Percentiles rank a stretch among this genome's conserved stretches.
These are phyloP conservation scores for Nomada ferruginata DNA, from an alignment of 2,888 invertebrate genomes.

Conservation along the genomic window DNA sequence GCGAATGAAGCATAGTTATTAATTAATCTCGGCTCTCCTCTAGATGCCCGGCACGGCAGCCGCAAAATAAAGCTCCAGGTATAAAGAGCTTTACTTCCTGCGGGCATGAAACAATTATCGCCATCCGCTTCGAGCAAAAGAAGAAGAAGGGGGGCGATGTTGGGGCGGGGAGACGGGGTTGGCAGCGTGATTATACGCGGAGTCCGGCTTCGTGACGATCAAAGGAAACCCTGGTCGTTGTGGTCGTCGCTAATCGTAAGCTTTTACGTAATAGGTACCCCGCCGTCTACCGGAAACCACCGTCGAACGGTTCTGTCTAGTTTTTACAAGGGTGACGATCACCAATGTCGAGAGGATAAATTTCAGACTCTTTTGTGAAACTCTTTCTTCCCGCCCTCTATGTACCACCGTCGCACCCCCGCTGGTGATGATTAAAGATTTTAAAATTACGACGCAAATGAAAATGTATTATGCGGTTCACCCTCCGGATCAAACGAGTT, in stretches of 20 bases:
- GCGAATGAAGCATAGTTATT: slow-evolving; percentile 73
- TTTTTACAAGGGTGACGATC: slow-evolving; percentile 50
- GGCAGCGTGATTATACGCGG: slow-evolving; percentile 70
- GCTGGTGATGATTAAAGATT: slow-evolving; percentile 31
- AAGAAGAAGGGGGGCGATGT: slow-evolving; percentile 63
- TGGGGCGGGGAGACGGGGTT: slow-evolving; percentile 1
- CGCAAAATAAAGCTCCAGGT: slow-evolving; percentile 77
- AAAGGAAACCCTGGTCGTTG: slow-evolving; percentile 68
- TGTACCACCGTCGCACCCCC: neutral
- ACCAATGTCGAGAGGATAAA: slow-evolving; percentile 54
- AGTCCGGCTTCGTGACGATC: slow-evolving; percentile 73
- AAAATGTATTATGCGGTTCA: neutral
- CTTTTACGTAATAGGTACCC: slow-evolving; percentile 66
- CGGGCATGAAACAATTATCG: slow-evolving; percentile 77
- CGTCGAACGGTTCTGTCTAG: slow-evolving; percentile 58
- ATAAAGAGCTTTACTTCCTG: slow-evolving; percentile 76
- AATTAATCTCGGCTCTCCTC: slow-evolving; percentile 77
- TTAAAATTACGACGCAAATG: slow-evolving; percentile 17
- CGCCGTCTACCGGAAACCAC: slow-evolving; percentile 32
- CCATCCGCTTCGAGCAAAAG: slow-evolving; percentile 68
- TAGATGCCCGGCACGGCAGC: slow-evolving; percentile 66
- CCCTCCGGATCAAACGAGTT: neutral
- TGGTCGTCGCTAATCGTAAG: slow-evolving; percentile 69
- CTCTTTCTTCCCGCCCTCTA: neutral
- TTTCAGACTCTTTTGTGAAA: slow-evolving; percentile 55